phyloP scores from a whole-genome alignment of 2,888 invertebrate genomes.

The Agrochola lota region DNA sequence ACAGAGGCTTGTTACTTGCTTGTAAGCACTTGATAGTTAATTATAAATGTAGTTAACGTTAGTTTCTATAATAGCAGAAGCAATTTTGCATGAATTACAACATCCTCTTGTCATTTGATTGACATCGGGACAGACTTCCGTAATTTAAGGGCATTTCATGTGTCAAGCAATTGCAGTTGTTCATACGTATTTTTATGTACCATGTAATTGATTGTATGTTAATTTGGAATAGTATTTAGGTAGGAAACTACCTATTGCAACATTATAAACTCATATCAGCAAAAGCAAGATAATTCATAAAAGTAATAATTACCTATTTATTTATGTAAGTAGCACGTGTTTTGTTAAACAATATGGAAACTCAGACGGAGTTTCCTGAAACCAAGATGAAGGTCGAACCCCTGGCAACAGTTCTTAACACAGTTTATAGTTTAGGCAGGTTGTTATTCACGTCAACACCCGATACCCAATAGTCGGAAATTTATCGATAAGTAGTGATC shows the following conservation, averaged over 20 bases:
- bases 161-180: constrained; percentile 22
- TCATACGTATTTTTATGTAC: constrained; percentile 3
- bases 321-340: constrained; percentile 9
- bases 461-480: constrained; percentile 22
- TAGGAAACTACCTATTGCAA: background rate
- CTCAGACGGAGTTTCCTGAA: constrained; percentile 24
- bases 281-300: background rate
- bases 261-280: background rate
- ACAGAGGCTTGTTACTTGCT: background rate
- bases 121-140: background rate
- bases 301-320: background rate
- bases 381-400: constrained; percentile 12
- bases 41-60: background rate
- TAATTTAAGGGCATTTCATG: constrained; percentile 7
- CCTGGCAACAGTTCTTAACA: constrained; percentile 40
- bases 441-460: constrained; percentile 22
- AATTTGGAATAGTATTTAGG: constrained; percentile 10
- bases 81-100: constrained; percentile 6
- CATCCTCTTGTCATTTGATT: constrained; percentile 9
- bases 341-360: constrained; percentile 9
- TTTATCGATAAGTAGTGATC: constrained; percentile 26
- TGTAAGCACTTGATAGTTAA: background rate
- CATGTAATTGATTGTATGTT: constrained; percentile 29
- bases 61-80: background rate
- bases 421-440: constrained; percentile 18